Conservation (phyloP, 2,888 invertebrate species). For the Sericinus montela region DNA sequence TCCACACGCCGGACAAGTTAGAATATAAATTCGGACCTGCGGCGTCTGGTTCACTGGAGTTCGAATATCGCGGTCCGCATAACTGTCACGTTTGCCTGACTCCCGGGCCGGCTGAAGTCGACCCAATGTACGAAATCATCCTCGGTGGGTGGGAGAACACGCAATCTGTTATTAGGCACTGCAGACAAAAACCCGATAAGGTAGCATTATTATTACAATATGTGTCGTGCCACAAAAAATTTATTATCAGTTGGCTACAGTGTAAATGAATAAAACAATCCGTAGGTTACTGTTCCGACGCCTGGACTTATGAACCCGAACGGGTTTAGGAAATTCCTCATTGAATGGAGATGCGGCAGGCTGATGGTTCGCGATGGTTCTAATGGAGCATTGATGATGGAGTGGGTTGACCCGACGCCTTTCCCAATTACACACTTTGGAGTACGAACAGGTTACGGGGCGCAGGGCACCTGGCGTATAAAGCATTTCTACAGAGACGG, state of each 20-base stretch:
- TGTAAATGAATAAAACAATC: conserved; percentile 34
- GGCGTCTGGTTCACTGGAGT: conserved; percentile 70
- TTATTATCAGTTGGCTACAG: conserved; percentile 10
- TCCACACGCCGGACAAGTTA: conserved; percentile 78
- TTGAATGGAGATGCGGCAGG: conserved; percentile 79
- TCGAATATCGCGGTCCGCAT: conserved; percentile 81
- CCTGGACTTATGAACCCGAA: conserved; percentile 77
- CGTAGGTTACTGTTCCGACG: conserved; percentile 79
- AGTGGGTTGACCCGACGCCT: conserved; percentile 80
- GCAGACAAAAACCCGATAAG: conserved; percentile 82
- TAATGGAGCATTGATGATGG: conserved; percentile 74
- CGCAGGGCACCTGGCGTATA: conserved; percentile 82
- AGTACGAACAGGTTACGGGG: conserved; percentile 82
- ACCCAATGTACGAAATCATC: conserved; percentile 83
- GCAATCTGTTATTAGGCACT: conserved; percentile 81
- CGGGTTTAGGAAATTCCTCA: conserved; percentile 76
- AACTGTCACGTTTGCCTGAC: conserved; percentile 83
- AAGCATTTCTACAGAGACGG: conserved; percentile 47
- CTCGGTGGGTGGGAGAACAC: conserved; percentile 85
- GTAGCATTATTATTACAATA: conserved; percentile 46
- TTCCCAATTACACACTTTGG: conserved; percentile 81
- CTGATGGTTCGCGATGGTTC: conserved; percentile 68
- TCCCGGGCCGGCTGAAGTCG: conserved; percentile 71
- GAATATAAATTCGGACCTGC: conserved; percentile 80
- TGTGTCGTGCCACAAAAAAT: conserved; percentile 28